Evolutionary conservation across 2,113 vertebrate genomes (phyloP), one percentile per base, ranked within the genome.

Genomic region (Melanostigma gelatinosum): DNA sequence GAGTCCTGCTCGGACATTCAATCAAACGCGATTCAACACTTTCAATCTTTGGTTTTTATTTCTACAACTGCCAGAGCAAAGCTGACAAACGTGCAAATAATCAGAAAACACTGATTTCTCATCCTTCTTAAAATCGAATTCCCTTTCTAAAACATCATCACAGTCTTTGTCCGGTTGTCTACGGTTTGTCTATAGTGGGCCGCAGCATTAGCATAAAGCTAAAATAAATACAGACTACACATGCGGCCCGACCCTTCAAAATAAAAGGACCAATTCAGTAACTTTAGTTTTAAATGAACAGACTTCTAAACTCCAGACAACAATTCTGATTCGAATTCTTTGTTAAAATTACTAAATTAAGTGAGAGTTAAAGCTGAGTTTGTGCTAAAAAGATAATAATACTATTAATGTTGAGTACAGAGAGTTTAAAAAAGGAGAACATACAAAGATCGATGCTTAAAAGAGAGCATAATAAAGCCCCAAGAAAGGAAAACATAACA

Each of bases 151-250:
- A 46, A 5, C 15, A 24, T 10, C 22, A 13, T 64, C 8, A 10
- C 44, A 29, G 38, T 24, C 12, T 64, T 16, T 24, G 12, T 65
- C 13, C 61, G 1, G 34, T 34, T 34, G 34, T 34, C 34, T 32
- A 32, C 27, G 3, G 29, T 32, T 32, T 32, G 29, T 32, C 54
- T 72, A 63, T 5, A 75, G 55, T 71, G 62, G 71, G 78, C 55
- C 68, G 55, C 6, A 50, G 1, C 20, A 86, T 85, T 81, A 80
- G 58, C 62, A 72, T 72, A 67, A 71, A 55, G 48, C 57, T n/a
- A 12, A 63, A 8, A 50, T 46, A 13, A 12, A 2, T 10, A 44
- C 11, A 44, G 11, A 44, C 13, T 2, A 44, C 3, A 3, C 29
- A 3, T 32, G 42, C 52, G 32, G 24, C 1, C 29, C 0, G 6